A percentile compares a stretch with the other conserved stretches of the same genome.
These are phyloP conservation scores for Glossosoma conforme DNA, from an alignment of 1,140 invertebrate species.

Conservation along the genomic window DNA sequence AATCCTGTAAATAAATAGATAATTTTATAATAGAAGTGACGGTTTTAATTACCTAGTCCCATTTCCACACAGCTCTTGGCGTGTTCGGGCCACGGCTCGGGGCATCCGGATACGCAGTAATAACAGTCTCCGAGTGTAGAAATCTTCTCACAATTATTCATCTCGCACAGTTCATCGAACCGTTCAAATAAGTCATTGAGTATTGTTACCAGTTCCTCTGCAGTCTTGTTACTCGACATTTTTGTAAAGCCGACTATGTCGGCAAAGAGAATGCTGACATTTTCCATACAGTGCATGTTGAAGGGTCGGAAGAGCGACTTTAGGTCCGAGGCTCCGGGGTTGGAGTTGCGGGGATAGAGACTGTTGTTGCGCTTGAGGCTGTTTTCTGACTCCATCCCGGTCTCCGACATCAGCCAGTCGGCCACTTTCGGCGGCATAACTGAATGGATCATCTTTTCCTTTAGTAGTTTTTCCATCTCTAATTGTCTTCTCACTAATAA, in stretches of 20 bases:
- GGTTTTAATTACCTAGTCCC: slow-evolving; percentile 70
- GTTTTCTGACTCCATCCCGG: slow-evolving; percentile 50
- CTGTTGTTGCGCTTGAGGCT: slow-evolving; percentile 42
- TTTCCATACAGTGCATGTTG: slow-evolving; percentile 93
- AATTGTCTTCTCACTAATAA: slow-evolving; percentile 79
- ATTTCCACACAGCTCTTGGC: slow-evolving; percentile 85
- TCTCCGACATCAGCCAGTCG: slow-evolving; percentile 76
- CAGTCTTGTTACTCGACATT: slow-evolving; percentile 94
- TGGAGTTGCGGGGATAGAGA: slow-evolving; percentile 46
- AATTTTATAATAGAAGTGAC: slow-evolving; percentile 19
- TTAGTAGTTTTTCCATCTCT: slow-evolving; percentile 89
- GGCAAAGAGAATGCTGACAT: slow-evolving; percentile 96
- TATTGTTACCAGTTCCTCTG: slow-evolving; percentile 82
- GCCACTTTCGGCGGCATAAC: slow-evolving; percentile 94
- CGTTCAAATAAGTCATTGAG: slow-evolving; percentile 94
- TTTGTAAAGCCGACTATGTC: slow-evolving; percentile 97
- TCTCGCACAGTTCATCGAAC: slow-evolving; percentile 82
- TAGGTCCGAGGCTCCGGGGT: slow-evolving; percentile 62
- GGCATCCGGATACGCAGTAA: slow-evolving; percentile 90
- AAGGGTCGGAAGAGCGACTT: slow-evolving; percentile 85
- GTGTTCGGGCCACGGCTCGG: slow-evolving; percentile 80
- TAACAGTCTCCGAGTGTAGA: slow-evolving; percentile 94
- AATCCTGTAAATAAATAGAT: slow-evolving; percentile 3
- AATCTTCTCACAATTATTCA: slow-evolving; percentile 88
- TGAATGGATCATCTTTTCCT: slow-evolving; percentile 96